phyloP scores from a whole-genome alignment of 2,797 vertebrate species.

The Potorous gilbertii region DNA sequence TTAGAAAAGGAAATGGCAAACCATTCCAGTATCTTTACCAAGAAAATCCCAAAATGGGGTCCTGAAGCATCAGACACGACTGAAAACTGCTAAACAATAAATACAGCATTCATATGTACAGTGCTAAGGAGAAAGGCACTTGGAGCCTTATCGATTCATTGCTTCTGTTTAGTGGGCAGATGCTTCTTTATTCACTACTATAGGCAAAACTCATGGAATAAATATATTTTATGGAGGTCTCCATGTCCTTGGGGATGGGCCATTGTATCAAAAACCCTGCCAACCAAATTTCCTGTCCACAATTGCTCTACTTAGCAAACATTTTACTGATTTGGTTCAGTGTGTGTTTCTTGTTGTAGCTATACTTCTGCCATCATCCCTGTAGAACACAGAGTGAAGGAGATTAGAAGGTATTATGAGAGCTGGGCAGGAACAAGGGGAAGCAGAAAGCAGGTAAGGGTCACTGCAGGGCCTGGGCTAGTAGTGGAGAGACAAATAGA shows the following conservation, averaged over 20 bases:
- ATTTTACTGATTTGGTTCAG: not conserved
- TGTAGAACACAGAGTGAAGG: not conserved
- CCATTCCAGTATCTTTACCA: not conserved
- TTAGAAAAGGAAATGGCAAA: not conserved
- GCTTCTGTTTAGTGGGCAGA: not conserved
- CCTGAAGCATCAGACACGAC: not conserved
- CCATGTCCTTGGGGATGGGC: not conserved
- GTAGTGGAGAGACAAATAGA: not conserved
- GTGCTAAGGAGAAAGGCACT: not conserved
- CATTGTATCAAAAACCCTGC: not conserved
- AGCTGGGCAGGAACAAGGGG: not conserved
- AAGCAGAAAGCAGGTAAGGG: not conserved
- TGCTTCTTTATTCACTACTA: not conserved
- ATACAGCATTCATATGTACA: not conserved
- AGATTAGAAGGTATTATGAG: not conserved
- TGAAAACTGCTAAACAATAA: too few relatives aligned
- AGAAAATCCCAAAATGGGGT: not conserved
- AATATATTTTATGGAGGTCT: not conserved
- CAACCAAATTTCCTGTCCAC: not conserved
- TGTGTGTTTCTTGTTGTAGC: not conserved
- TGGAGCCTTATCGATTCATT: not conserved
- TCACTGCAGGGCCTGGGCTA: not conserved
- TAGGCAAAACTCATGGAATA: not conserved
- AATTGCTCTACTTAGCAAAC: not conserved
- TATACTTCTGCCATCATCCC: too few relatives aligned